These are phyloP conservation scores for Microtus ochrogaster DNA, from an alignment of 2,113 vertebrate genomes.

Conservation along the genomic window DNA sequence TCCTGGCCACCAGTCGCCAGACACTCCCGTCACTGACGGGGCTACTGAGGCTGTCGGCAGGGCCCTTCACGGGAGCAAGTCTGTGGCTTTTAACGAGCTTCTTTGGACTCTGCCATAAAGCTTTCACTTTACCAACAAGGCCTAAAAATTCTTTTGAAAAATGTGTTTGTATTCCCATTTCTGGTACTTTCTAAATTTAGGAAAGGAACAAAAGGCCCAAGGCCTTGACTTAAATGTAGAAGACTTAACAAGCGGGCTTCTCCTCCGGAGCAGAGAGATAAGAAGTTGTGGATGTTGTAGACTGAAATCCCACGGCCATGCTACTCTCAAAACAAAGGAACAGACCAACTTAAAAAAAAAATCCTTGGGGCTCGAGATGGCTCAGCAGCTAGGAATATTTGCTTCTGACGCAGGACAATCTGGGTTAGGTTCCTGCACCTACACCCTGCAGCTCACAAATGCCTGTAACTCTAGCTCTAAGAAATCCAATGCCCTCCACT, in stretches of 20 bases:
- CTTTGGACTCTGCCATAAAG: background rate
- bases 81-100: background rate
- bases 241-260: background rate
- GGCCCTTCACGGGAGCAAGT: background rate
- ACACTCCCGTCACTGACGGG: background rate
- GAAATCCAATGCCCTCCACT: background rate
- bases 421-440: background rate
- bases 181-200: slow-evolving; percentile 7
- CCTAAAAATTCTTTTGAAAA: background rate
- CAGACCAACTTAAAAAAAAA: background rate
- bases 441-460: background rate
- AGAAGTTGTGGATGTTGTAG: background rate
- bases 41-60: rapidly evolving
- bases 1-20: rapidly evolving
- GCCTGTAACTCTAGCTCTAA: background rate
- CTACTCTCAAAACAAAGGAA: slow-evolving; percentile 13
- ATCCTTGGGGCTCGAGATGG: background rate
- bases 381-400: background rate
- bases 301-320: background rate
- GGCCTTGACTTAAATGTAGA: background rate
- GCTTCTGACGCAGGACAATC: background rate
- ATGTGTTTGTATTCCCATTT: background rate
- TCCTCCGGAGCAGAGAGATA: background rate
- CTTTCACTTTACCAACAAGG: background rate
- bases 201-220: slow-evolving; percentile 38